Evolutionary conservation across 2,113 vertebrate genomes (phyloP), one percentile per base, ranked within the genome.

Genomic region (Paracyprichromis sp.): DNA sequence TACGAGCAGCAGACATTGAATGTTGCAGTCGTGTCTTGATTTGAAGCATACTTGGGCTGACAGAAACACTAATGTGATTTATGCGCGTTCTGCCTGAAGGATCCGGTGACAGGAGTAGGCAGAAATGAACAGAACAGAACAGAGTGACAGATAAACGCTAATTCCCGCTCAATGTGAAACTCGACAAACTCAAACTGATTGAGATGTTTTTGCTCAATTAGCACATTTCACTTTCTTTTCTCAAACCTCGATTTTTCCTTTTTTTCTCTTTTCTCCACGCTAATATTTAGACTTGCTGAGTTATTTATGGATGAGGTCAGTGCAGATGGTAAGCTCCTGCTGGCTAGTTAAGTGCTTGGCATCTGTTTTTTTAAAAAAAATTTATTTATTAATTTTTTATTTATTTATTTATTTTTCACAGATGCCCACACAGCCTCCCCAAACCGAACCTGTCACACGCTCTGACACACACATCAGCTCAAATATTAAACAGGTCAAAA

Each of bases 51-150:
- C 78, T 80, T 86, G 50, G 82, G 82, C 83, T 84, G 93, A 94
- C 92, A 92, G 83, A 92, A 90, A 91, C 38, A 82, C 83, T 84
- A 94, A 95, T 93, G 87, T 91, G 92, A 93, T 92, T 89, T 91
- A 90, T 89, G 90, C 76, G 79, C 31, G 85, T 89, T 93, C 83
- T 86, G 90, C 90, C 69, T 56, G 81, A 86, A 85, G 54, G 87
- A 88, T 54, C 71, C 59, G 4, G 47, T 84, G 90, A 91, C 90
- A 80, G 86, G 63, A 87, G 59, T 38, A 57, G 84, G 78, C 66
- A 45, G 61, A 86, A 57, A 78, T 8, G 45, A 85, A 63, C 73
- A 63, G 24, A 76, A 56, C 24, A 9, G 7, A 83, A 40, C 12
- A 63, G 54, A 83, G 82, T 2, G 47, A 79, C 84, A 85, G 85